phyloP scores from a whole-genome alignment of 2,797 vertebrate genomes.

The Sebastes flavidus region DNA sequence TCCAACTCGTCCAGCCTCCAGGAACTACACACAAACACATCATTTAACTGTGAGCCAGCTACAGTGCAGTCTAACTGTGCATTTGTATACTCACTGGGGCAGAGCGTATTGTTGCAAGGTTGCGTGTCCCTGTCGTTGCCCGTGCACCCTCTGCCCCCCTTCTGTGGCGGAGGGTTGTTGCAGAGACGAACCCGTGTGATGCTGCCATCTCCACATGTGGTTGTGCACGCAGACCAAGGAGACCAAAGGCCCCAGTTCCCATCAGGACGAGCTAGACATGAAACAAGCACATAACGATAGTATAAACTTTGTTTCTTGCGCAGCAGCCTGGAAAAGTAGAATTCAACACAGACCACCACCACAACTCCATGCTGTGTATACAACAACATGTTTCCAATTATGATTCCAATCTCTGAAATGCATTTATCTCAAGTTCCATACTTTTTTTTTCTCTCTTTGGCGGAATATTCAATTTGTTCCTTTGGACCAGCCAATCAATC shows the following conservation, averaged over 20 bases:
- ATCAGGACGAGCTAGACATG: conserved; percentile 83
- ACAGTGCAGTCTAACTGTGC: not conserved
- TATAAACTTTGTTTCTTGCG: not conserved
- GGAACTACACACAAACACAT: conserved; percentile 81
- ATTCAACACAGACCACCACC: conserved; percentile 17
- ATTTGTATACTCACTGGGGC: conserved; percentile 68
- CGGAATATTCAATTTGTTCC: not conserved
- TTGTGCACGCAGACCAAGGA: conserved; percentile 95
- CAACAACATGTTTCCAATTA: conserved; percentile 53
- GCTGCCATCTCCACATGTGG: conserved; percentile 91
- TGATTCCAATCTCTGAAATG: conserved; percentile 29
- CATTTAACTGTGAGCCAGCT: not conserved
- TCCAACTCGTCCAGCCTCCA: conserved; percentile 94
- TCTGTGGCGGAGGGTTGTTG: conserved; percentile 90
- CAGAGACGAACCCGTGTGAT: conserved; percentile 93
- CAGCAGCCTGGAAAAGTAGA: conserved; percentile 5
- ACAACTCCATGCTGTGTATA: not conserved
- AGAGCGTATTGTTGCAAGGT: conserved; percentile 71
- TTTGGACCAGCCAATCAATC: conserved; percentile 1
- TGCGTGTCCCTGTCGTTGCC: conserved; percentile 88
- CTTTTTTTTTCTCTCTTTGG: conserved; percentile 20
- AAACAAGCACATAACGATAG: conserved; percentile 13
- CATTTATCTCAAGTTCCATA: conserved; percentile 20
- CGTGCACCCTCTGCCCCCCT: conserved; percentile 87
- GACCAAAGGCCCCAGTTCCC: conserved; percentile 98